Percentiles rank a stretch among this genome's conserved stretches.
These are phyloP conservation scores for Agrotis puta DNA, from an alignment of 2,888 invertebrate species.

Conservation along the genomic window DNA sequence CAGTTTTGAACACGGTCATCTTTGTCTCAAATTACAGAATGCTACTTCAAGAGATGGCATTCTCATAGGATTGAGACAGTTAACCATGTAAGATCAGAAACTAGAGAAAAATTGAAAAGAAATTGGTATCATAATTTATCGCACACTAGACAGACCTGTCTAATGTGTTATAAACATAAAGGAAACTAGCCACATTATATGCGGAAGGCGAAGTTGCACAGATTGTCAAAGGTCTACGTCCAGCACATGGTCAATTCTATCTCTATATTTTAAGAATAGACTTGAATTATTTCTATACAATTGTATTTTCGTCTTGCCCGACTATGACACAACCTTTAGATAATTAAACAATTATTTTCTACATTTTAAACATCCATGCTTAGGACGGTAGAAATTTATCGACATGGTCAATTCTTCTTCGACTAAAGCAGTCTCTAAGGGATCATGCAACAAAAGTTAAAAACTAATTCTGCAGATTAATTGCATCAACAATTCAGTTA, in stretches of 20 bases:
- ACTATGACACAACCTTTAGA: no score
- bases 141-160: not conserved
- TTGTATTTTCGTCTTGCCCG: no score
- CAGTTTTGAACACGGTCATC: slow-evolving; percentile 66
- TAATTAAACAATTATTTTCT: no score
- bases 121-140: not conserved
- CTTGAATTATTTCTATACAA: no score
- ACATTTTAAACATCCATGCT: no score
- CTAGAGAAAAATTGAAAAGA: not conserved
- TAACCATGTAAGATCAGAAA: not conserved
- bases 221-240: not conserved
- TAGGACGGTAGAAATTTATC: no score
- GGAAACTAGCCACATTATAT: not conserved
- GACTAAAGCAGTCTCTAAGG: no score
- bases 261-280: no score
- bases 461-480: not conserved
- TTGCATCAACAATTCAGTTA: not conserved
- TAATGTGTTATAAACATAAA: no score
- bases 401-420: no score
- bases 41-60: slow-evolving; percentile 33
- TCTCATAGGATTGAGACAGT: slow-evolving; percentile 51
- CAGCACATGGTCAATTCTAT: not conserved
- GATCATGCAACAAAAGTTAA: not conserved
- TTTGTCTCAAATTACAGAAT: slow-evolving; percentile 59
- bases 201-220: not conserved